Evolutionary conservation across 2,113 vertebrate genomes (phyloP).

Genomic region (Marmota monax): DNA sequence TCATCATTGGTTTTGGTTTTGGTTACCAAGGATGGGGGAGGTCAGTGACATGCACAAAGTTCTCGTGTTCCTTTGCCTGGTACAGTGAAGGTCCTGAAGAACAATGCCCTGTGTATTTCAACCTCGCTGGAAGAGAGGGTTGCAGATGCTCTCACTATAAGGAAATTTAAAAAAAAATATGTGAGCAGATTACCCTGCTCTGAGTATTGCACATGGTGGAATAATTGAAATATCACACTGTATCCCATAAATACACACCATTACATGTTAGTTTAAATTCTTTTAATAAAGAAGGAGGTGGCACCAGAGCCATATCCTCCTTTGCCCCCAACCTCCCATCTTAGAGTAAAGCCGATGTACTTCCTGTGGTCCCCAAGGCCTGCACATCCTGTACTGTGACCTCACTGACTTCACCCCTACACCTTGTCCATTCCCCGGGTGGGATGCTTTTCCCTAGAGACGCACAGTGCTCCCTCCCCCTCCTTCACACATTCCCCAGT

Average conservation of each 20-base stretch:
- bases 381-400: not conserved
- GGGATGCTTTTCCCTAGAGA: not conserved
- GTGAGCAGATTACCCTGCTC: too few relatives aligned
- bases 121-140: not conserved
- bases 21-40: not conserved
- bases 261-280: not conserved
- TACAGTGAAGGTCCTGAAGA: not conserved
- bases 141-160: not conserved
- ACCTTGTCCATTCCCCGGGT: not conserved
- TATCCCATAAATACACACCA: not conserved
- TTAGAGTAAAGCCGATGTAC: not conserved
- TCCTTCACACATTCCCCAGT: not conserved
- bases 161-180: too few relatives aligned
- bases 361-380: not conserved
- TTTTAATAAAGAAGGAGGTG: not conserved
- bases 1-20: not conserved
- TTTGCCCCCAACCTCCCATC: not conserved
- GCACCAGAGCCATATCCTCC: not conserved
- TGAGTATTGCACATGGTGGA: too few relatives aligned
- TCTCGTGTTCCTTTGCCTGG: too few relatives aligned
- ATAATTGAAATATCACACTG: not conserved
- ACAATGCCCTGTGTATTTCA: not conserved
- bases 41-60: too few relatives aligned
- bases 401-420: not conserved
- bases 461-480: accelerated